Base-by-base conservation (phyloP, 1,140 invertebrate species). In the Drosophila elegans region DNA sequence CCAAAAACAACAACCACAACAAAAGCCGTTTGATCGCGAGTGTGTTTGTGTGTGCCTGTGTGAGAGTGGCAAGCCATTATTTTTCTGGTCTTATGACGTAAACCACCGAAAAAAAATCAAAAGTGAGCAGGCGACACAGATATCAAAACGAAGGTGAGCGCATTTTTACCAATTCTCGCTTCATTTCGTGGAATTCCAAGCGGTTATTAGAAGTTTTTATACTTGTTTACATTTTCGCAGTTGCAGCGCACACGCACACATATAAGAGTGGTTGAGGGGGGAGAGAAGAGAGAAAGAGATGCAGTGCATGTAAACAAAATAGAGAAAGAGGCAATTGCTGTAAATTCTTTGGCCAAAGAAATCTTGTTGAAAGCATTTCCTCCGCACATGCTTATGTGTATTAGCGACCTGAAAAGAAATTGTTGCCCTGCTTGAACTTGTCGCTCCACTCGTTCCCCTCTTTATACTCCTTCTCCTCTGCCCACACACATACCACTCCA, bases 311-410 rank as follows among this genome's bases (percentile, higher is more conserved):
- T 84, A 85, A 75, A 74, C 69, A 75, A 75, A 74, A 69, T 71
- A 71, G 49, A 71, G 64, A 69, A 71, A 69, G 63, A 71, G 48
- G 51, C 41, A 71, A 71, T 68, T 68, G 68, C 74, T 73, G 68
- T 71, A 86, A 86, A 86, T 89, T 86, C 83, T 82, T 75, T 41
- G 83, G 80, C 76, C 63, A 68, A 84, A 83, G 80, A 83, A 84
- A 83, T 84, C 83, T 89, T 74, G 84, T 88, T 89, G 83, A 88
- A 88, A 88, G 84, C 83, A 89, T 84, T 84, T 84, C 81, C 80
- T 84, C 71, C 52, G 59, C 74, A 77, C 52, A 59, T 76, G 73
- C 72, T 75, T 67, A 39, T 34, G 48, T 39, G 39, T 44, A 29
- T 25, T 42, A 13, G 38, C 60, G 60, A 63, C 60, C 60, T 63